phyloP scores from a whole-genome alignment of 2,888 invertebrate genomes.

The Deladenus siricidicola region DNA sequence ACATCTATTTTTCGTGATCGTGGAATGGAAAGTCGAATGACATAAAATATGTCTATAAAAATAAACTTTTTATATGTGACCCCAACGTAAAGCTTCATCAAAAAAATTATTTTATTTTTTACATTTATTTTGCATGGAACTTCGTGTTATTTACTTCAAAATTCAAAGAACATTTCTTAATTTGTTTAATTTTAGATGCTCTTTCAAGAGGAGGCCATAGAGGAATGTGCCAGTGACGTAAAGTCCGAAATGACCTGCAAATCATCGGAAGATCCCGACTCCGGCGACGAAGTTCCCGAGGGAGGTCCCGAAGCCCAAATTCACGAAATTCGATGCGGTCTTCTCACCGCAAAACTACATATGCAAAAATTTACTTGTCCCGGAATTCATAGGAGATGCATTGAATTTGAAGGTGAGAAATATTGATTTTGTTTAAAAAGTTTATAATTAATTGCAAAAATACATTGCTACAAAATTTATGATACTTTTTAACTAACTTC shows the following conservation, averaged over 20 bases:
- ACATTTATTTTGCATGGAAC: no score
- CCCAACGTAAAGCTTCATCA: no score
- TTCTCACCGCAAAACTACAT: conserved; percentile 47
- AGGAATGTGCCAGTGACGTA: conserved; percentile 6
- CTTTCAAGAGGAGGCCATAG: neutral
- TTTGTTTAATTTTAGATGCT: neutral
- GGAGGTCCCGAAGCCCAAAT: conserved; percentile 22
- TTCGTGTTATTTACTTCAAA: no score
- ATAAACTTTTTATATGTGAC: no score
- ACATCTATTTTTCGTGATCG: no score
- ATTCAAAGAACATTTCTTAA: neutral
- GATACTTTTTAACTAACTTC: neutral
- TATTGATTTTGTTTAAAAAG: neutral
- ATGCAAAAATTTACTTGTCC: conserved; percentile 55
- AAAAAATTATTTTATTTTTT: no score
- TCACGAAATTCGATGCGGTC: conserved; percentile 48
- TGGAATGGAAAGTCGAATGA: no score
- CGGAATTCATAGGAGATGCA: conserved; percentile 56
- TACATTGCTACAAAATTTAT: neutral
- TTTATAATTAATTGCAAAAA: neutral
- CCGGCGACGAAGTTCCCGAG: conserved; percentile 25
- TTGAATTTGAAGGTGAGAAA: conserved; percentile 51
- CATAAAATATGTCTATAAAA: no score
- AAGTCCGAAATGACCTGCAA: conserved; percentile 10
- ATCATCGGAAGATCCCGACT: conserved; percentile 11